Conservation (phyloP, 2,113 vertebrate species). For the Emberiza fucata region DNA sequence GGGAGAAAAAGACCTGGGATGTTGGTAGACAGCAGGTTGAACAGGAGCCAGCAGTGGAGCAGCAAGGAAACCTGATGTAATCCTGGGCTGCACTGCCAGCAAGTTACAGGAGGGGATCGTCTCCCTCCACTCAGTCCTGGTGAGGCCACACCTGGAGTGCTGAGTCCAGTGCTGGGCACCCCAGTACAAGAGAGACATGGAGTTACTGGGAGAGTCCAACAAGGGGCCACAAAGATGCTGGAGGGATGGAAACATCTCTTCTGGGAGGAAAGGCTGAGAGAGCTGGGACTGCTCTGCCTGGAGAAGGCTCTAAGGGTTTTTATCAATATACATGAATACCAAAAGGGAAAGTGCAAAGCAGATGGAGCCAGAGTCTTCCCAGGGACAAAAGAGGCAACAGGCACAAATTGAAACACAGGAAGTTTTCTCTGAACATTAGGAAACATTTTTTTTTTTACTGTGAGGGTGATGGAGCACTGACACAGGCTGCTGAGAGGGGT, state of each 20-base stretch:
- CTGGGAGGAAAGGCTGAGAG: neutral
- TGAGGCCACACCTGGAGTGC: neutral
- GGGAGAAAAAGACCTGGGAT: neutral
- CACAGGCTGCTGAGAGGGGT: neutral
- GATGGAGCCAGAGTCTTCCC: neutral
- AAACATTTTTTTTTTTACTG: neutral
- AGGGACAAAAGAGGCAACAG: neutral
- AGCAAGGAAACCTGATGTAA: neutral
- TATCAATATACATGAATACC: neutral
- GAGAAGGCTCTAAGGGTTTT: neutral
- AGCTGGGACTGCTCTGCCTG: neutral
- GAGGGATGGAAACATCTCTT: neutral
- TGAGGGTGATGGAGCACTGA: neutral
- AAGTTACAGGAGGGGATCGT: neutral
- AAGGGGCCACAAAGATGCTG: neutral
- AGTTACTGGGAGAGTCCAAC: neutral
- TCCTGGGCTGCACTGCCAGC: neutral
- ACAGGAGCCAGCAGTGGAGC: neutral
- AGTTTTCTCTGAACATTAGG: neutral
- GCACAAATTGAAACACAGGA: neutral
- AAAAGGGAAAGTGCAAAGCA: neutral
- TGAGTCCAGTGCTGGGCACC: neutral
- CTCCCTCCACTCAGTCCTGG: neutral
- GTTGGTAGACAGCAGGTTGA: neutral
- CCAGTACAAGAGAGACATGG: neutral